phyloP scores from a whole-genome alignment of 2,797 vertebrate species.

The Ceyx erithaca region DNA sequence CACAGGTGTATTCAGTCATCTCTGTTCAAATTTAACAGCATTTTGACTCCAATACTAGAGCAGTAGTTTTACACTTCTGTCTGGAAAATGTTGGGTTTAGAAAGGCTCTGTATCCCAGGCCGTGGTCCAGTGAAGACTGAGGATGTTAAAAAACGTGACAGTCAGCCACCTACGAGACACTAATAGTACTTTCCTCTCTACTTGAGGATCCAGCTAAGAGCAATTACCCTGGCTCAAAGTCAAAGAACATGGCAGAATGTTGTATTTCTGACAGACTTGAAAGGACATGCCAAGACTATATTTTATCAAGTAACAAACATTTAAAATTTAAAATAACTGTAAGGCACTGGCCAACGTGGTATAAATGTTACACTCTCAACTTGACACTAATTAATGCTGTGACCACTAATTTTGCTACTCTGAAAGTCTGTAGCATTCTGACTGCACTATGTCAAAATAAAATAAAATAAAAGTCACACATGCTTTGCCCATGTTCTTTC shows the following conservation, averaged over 20 bases:
- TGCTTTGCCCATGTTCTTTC: not conserved
- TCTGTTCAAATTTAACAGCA: not conserved
- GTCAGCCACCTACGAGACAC: not conserved
- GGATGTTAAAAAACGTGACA: not conserved
- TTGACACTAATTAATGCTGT: not conserved
- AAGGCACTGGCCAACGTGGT: not conserved
- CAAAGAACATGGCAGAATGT: not conserved
- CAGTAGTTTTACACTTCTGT: not conserved
- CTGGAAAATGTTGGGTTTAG: not conserved
- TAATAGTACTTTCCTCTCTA: not conserved
- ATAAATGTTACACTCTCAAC: not conserved
- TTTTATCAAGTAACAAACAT: not conserved
- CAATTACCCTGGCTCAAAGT: not conserved
- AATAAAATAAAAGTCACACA: not conserved
- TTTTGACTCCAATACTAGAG: not conserved
- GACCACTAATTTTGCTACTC: not conserved
- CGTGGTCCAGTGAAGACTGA: not conserved
- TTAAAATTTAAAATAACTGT: not conserved
- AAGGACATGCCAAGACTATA: not conserved
- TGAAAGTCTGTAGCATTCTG: not conserved
- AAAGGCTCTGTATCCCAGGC: not conserved
- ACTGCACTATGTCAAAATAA: not conserved
- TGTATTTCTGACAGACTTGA: not conserved
- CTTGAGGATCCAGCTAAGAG: not conserved
- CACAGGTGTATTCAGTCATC: not conserved